A percentile compares a stretch with the other conserved stretches of the same genome.
These are phyloP conservation scores for Myrmecobius fasciatus DNA, from an alignment of 2,113 vertebrate species.

Conservation along the genomic window DNA sequence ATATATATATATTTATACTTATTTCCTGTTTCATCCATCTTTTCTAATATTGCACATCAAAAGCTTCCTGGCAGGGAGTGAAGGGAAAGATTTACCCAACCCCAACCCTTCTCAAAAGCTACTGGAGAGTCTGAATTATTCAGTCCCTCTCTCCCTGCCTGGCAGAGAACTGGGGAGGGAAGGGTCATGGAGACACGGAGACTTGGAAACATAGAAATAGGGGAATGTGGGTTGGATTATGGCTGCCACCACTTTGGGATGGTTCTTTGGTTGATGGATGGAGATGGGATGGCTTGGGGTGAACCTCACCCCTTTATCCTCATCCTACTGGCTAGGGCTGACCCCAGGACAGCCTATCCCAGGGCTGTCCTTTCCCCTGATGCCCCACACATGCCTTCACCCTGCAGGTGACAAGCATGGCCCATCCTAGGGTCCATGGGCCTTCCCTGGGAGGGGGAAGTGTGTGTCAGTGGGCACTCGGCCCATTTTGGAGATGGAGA, in stretches of 20 bases:
- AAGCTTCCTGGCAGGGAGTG: conserved; percentile 87
- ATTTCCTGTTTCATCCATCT: conserved; percentile 83
- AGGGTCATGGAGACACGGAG: neutral
- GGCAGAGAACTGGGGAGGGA: conserved; percentile 58
- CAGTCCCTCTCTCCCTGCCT: conserved; percentile 1
- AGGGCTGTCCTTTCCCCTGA: neutral
- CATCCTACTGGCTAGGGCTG: conserved; percentile 24
- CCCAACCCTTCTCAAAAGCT: conserved; percentile 69
- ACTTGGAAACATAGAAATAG: conserved; percentile 71
- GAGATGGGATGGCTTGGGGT: conserved; percentile 42
- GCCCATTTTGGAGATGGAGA: neutral
- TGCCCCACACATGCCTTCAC: neutral
- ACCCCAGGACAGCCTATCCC: conserved; percentile 19
- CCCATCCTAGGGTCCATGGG: conserved; percentile 15
- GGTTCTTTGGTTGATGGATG: conserved; percentile 80
- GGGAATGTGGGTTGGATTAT: conserved; percentile 16
- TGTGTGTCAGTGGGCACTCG: neutral
- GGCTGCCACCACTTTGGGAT: conserved; percentile 67
- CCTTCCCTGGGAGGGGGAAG: neutral
- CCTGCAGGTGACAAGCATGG: conserved; percentile 37
- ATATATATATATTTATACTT: conserved; percentile 84
- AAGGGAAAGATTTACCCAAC: conserved; percentile 73
- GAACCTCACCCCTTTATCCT: neutral
- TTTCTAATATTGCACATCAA: conserved; percentile 95
- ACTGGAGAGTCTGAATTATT: conserved; percentile 4